Base-by-base conservation (phyloP, 2,888 invertebrate species). In the Cartodere bifasciata region DNA sequence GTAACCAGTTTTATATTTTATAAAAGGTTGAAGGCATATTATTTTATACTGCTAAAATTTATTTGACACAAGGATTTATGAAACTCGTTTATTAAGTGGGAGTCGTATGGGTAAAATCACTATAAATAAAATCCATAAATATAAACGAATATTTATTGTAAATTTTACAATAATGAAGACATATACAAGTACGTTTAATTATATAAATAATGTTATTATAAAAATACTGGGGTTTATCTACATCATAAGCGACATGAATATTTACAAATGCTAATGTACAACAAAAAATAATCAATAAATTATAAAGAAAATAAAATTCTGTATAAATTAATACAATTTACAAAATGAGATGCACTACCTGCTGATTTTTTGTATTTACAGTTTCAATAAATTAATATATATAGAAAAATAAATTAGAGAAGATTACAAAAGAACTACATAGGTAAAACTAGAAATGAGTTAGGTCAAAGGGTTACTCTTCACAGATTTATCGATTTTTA, bases 291-390 rank as follows among this genome's bases (percentile, higher is more conserved):
- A 41, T 41, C 34, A 45, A 47, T 47, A 48, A 48, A 47, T 46
- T 42, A 47, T 24, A 23, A 26, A 36, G 41, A 37, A 37, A 39
- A 41, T 41, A 34, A 34, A 34, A 29, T 39, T 32, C 27, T 37
- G 37, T 36, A 47, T 45, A 45, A 45, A 43, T 47, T 44, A 36
- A 29, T 39, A 45, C 44, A 46, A 42, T 46, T 37, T 44, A 48
- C 42, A 43, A 37, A 34, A 37, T 52, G 52, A 52, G 52, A 52
- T 52, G 43, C 49, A 41, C 42, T 44, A 45, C 46, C 39, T 42
- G 52, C 50, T 52, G 50, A 50, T 50, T 47, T 42, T 41, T 35
- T 39, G 16, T 50, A 49, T 49, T 23, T 49, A 49, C 48, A 50
- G 27, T 29, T 25, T 29, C 26, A 43, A 47, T 32, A 29, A 25